Base-by-base conservation (phyloP, 2,113 vertebrate genomes). In the Willisornis vidua region DNA sequence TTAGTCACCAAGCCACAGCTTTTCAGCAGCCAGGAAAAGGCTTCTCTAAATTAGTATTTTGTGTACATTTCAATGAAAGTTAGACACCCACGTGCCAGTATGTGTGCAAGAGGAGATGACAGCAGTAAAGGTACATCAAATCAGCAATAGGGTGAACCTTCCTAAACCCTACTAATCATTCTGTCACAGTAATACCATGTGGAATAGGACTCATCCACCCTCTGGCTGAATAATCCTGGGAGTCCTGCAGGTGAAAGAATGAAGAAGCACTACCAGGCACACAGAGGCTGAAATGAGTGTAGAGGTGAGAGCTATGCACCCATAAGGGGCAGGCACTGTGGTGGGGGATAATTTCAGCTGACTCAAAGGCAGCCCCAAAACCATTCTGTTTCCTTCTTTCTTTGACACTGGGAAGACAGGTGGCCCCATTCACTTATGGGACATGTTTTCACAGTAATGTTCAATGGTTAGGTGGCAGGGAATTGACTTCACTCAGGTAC, bases 1-100 rank as follows among this genome's bases (percentile, higher is more conserved):
- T 93, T 94, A 95, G 88, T 83, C 90, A 94, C 61, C 29, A 92
- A 92, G 80, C 75, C 59, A 87, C 81, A 93, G 52, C 25, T 94
- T 79, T 85, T 79, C 62, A 89, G 54, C n/a, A 87, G 67, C 66
- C 74, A 78, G 67, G 33, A 87, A 94, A 93, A 73, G 19, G 14
- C 49, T 89, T 51, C 49, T 91, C 87, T 85, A 82, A 93, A 62
- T 79, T 61, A 54, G 16, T 82, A 58, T 96, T 91, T 87, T 95
- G 49, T 91, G 45, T 85, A 72, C 37, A 79, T 89, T 91, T 89
- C 57, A 72, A 24, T 49, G 70, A 29, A 91, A 90, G 77, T 74
- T 68, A 79, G 37, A 82, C 71, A 89, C 85, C 84, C 66, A 92
- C 29, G 0, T 89, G 73, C 13, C 54, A 63, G 61, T 87, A 85